These are phyloP conservation scores for Drosophila acutilabella DNA, from an alignment of 2,888 invertebrate genomes.

Conservation along the genomic window DNA sequence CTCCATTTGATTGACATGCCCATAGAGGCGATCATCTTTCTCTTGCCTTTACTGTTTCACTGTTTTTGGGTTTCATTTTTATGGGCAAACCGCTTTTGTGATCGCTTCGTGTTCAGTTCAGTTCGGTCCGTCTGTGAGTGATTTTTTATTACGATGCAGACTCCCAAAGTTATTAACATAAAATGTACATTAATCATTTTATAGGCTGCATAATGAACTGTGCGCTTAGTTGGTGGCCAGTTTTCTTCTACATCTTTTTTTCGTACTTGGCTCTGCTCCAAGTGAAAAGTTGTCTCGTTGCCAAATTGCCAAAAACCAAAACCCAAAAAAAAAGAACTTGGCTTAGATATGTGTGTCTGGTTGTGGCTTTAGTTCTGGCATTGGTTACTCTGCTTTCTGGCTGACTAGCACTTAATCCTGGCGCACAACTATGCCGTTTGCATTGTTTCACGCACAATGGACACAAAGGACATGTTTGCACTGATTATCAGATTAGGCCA, in stretches of 20 bases:
- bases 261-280: conserved; percentile 35
- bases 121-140: conserved; percentile 22
- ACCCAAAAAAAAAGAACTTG: conserved; percentile 34
- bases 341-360: conserved; percentile 45
- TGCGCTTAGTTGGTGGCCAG: conserved; percentile 53
- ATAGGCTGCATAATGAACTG: conserved; percentile 70
- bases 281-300: conserved; percentile 17
- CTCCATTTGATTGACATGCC: conserved; percentile 72
- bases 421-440: conserved; percentile 83
- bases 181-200: conserved; percentile 76
- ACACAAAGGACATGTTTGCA: conserved; percentile 85
- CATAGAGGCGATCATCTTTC: conserved; percentile 62
- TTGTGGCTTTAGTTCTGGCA: conserved; percentile 25
- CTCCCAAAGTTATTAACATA: conserved; percentile 66
- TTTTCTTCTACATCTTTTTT: not conserved
- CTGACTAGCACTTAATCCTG: conserved; percentile 80
- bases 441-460: conserved; percentile 84
- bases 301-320: conserved; percentile 48
- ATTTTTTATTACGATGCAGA: conserved; percentile 65
- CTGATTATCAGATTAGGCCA: conserved; percentile 85
- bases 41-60: conserved; percentile 6
- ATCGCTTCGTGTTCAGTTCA: conserved; percentile 31
- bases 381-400: conserved; percentile 34
- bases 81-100: conserved; percentile 62
- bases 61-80: conserved; percentile 37